Evolutionary conservation across 1,140 invertebrate species (phyloP).

Genomic region (Lasioglossum albipes): DNA sequence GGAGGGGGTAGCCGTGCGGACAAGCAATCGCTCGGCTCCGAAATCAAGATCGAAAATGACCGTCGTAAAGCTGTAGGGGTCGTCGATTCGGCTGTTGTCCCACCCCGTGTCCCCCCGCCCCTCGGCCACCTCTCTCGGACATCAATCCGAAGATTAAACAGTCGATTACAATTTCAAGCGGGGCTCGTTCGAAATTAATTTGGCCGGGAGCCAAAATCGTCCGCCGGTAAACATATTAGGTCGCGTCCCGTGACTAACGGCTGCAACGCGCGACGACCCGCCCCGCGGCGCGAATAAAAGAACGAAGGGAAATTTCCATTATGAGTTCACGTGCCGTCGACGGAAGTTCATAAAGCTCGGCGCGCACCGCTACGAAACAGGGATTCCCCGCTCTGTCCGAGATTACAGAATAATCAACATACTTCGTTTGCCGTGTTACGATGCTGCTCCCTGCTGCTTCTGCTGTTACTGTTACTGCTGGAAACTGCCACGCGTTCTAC

Average conservation of each 20-base stretch:
- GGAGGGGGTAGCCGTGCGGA: not conserved
- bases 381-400: not conserved
- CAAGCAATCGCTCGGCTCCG: constrained; percentile 5
- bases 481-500: no score
- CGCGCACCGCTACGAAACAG: no score
- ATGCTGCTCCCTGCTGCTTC: not conserved
- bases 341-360: not conserved
- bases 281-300: constrained; percentile 11
- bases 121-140: not conserved
- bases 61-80: not conserved
- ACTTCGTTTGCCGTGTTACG: not conserved
- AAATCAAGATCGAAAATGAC: constrained; percentile 29
- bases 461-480: not conserved
- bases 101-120: not conserved
- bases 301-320: constrained; percentile 40
- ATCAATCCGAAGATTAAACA: constrained; percentile 44
- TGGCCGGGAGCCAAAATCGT: constrained; percentile 33
- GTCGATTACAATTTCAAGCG: constrained; percentile 36
- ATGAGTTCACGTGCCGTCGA: constrained; percentile 8
- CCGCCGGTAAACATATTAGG: constrained; percentile 37
- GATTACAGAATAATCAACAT: not conserved
- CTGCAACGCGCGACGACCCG: not conserved
- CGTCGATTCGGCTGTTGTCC: not conserved
- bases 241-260: constrained; percentile 31
- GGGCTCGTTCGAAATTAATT: constrained; percentile 43